These are phyloP conservation scores for Zelleria hepariella DNA, from an alignment of 2,888 invertebrate species.

Conservation along the genomic window DNA sequence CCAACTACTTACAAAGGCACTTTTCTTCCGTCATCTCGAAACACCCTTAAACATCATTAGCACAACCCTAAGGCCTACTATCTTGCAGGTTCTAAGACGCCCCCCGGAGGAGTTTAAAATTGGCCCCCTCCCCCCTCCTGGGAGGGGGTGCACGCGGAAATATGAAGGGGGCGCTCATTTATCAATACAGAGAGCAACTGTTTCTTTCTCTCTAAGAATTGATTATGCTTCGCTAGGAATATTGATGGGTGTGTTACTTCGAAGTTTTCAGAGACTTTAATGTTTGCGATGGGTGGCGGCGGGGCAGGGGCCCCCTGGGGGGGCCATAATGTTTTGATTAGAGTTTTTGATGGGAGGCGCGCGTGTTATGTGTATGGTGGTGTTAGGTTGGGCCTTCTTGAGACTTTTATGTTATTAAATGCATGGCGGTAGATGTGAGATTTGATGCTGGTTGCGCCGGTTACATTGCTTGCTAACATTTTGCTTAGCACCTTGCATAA, in stretches of 20 bases:
- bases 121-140: slow-evolving; percentile 23
- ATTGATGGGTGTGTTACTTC: slow-evolving; percentile 52
- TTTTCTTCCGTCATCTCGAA: slow-evolving; percentile 25
- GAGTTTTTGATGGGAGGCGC: slow-evolving; percentile 49
- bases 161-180: slow-evolving; percentile 71
- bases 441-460: background rate
- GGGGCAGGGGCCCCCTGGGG: slow-evolving; percentile 16
- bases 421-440: background rate
- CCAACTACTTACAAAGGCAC: slow-evolving; percentile 19
- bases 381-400: background rate
- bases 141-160: slow-evolving; percentile 49
- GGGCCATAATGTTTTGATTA: slow-evolving; percentile 49
- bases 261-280: slow-evolving; percentile 41
- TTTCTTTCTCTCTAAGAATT: slow-evolving; percentile 70
- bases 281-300: slow-evolving; percentile 18
- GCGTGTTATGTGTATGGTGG: background rate
- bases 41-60: slow-evolving; percentile 66
- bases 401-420: background rate
- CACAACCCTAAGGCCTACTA: slow-evolving; percentile 64
- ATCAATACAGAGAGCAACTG: slow-evolving; percentile 67
- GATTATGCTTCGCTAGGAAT: slow-evolving; percentile 70
- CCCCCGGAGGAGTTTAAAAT: slow-evolving; percentile 14
- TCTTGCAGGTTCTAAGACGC: slow-evolving; percentile 69
- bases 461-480: background rate
- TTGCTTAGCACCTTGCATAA: background rate